Evolutionary conservation across 2,113 vertebrate species (phyloP).

Genomic region (Gobiocypris rarus): DNA sequence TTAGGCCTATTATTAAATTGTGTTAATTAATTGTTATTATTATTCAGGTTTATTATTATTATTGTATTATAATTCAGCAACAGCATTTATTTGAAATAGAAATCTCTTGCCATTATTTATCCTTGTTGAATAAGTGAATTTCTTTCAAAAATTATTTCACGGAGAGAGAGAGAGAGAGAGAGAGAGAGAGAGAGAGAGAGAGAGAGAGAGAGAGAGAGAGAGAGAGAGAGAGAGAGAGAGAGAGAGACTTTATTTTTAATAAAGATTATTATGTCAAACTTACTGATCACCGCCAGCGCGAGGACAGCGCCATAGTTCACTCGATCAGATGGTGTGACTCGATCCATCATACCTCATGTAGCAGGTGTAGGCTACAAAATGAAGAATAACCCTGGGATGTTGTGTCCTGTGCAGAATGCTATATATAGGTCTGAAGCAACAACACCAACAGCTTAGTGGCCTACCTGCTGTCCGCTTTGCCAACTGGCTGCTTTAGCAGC

Average conservation of each 20-base stretch:
- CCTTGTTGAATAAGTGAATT: not conserved
- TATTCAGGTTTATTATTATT: too few species aligned
- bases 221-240: too few species aligned
- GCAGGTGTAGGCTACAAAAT: not conserved
- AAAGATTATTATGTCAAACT: constrained; percentile 30
- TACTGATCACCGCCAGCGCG: constrained; percentile 50
- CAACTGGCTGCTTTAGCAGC: not conserved
- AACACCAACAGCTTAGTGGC: constrained; percentile 50
- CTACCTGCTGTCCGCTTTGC: constrained; percentile 10
- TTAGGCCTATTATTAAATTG: too few species aligned
- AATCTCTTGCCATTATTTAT: not conserved
- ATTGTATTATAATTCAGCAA: not conserved
- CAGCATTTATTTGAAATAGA: not conserved
- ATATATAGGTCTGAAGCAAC: constrained; percentile 55
- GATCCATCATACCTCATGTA: constrained; percentile 39
- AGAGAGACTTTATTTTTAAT: not conserved
- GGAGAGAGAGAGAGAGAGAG: too few species aligned
- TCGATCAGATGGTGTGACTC: not conserved
- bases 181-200: too few species aligned
- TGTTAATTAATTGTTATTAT: too few species aligned
- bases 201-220: too few species aligned
- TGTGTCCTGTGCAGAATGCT: not conserved
- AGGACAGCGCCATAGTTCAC: constrained; percentile 45
- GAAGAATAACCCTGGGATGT: not conserved
- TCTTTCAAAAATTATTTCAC: not conserved